Percentiles rank a stretch among this genome's conserved stretches.
phyloP scores from a whole-genome alignment of 2,888 invertebrate species.

The Andrena chrysosceles region DNA sequence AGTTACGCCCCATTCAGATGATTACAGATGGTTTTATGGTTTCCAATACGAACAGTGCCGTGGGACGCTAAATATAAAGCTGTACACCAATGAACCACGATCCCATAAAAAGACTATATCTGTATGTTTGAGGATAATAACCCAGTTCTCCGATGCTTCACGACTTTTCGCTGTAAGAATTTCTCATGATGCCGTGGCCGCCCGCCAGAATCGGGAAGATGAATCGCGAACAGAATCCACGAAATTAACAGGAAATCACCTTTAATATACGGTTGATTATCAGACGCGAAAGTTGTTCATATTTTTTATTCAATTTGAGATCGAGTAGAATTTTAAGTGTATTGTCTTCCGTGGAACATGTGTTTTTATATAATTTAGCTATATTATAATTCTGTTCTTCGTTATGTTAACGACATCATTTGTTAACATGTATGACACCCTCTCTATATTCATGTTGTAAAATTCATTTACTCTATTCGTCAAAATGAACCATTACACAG shows the following conservation, averaged over 20 bases:
- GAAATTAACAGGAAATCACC: conserved; percentile 66
- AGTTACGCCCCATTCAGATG: neutral
- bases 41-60: neutral
- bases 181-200: conserved; percentile 59
- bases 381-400: too few species aligned
- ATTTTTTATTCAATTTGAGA: neutral
- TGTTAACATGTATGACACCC: too few species aligned
- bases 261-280: too few species aligned
- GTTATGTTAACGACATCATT: too few species aligned
- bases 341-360: too few species aligned
- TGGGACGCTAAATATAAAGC: conserved; percentile 69
- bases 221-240: conserved; percentile 58
- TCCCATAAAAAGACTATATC: conserved; percentile 63
- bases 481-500: too few species aligned
- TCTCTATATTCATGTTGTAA: too few species aligned
- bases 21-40: conserved; percentile 16
- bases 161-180: conserved; percentile 70
- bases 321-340: too few species aligned
- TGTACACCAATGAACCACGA: conserved; percentile 66
- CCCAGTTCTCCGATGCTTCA: conserved; percentile 59
- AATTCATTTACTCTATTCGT: too few species aligned
- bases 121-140: conserved; percentile 63
- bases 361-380: too few species aligned
- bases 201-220: conserved; percentile 63
- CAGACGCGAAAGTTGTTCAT: neutral